Base-by-base conservation (phyloP, 2,113 vertebrate species). In the Limanda limanda region DNA sequence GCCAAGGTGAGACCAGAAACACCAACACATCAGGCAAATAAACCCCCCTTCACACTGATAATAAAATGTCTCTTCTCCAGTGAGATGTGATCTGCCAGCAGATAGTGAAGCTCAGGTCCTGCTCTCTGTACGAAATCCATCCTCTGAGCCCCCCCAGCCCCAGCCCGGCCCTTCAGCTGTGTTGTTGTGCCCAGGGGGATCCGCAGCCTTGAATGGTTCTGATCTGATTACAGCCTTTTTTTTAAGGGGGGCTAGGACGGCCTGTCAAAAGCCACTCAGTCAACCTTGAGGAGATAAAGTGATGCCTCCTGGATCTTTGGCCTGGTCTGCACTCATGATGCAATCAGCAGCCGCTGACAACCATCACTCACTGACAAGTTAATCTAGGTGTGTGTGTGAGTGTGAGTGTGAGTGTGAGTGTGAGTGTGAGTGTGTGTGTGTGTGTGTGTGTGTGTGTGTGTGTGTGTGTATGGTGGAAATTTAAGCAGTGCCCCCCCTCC, bases 221-320 rank as follows among this genome's bases (percentile, higher is more conserved):
- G 86, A 90, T 84, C 83, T 89, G 93, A 89, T 86, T 74, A 92
- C 92, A 93, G 88, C 92, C 89, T 90, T 74, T 70, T 31, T 21
- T 10, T n/a, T 24, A 13, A 15, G 62, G 12, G 56, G 56, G 56
- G 24, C 17, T 42, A 15, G 61, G 61, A 42, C n/a, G 6, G 35
- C 31, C 42, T 23, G 95, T 95, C 94, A 95, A 92, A 92, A 73
- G 57, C 89, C 87, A 86, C 86, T 86, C 86, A 68, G 15, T 86
- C 93, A 95, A 88, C 96, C 96, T 96, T 96, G 95, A 93, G 87
- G 84, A 59, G 88, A 94, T 95, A 82, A 94, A 95, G 92, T 85
- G 90, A 93, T 94, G 93, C 92, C 88, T 93, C 85, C 10, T 84
- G 93, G 91, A 93, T 91, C 91, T 80, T 88, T 86, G 86, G 93